Evolutionary conservation across 2,113 vertebrate species (phyloP), one percentile per base, ranked within the genome.

Genomic region (Grammomys surdaster): DNA sequence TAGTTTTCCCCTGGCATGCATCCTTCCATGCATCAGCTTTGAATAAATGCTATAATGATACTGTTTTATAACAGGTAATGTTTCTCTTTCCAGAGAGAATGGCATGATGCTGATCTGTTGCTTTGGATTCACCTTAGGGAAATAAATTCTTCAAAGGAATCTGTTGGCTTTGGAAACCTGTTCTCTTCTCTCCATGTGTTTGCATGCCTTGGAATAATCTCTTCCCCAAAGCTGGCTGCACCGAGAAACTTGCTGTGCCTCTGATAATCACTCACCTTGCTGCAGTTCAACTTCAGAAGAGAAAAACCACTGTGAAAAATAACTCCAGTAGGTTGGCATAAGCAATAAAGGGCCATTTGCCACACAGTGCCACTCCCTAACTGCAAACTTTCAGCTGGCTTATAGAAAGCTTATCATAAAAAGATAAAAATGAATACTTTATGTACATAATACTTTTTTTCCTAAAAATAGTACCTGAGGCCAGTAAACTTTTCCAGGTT

Each of bases 231-330:
- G 12, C 16, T 36, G 20, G 51, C 54, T 95, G 76, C 72, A 96
- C 95, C 92, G 94, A 96, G 96, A 13, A 98, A 77, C 93, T 92
- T 92, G 92, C 97, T 98, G 96, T 82, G 97, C 78, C 70, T 95
- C 89, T 77, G 94, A 96, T 97, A 97, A 98, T 98, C 96, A 97
- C 92, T 98, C 96, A 96, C 93, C 89, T 97, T 91, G 14, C 54
- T 85, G 67, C 63, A 95, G 76, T 40, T 98, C 90, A 96, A 90
- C 93, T 97, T 96, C 96, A 97, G 93, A 95, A 82, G 95, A 97
- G 82, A 98, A 96, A 96, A 97, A 95, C 63, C 92, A 40, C 91
- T 92, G 88, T 97, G 94, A 95, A 96, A 98, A 98, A 97, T 65
- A 96, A 84, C 94, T 90, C 89, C 60, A 85, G 94, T 88, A 76